Evolutionary conservation across 1,140 invertebrate species (phyloP), one percentile per base, ranked within the genome.

Genomic region (Macrocentrus cingulum): DNA sequence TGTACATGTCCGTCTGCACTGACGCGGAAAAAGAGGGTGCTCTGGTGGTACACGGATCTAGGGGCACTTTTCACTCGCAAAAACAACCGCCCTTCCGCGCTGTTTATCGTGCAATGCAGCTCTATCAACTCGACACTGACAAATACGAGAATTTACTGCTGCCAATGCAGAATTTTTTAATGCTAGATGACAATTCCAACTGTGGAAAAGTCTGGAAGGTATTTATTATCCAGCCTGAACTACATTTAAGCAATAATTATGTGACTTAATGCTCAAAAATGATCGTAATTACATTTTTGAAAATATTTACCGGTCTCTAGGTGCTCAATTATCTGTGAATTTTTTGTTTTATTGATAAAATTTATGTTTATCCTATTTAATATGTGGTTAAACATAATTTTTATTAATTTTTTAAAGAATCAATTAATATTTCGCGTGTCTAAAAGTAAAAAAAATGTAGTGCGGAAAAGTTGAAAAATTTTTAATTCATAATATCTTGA

Each of bases 51-150:
- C 95, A 98, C 77, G 95, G 94, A 2, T 95, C 91, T 62, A 80
- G 94, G 52, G 85, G 88, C 8, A 89, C 88, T 22, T 96, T 96
- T 76, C 91, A 94, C 70, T 88, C 86, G 3, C 81, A 87, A 32
- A 95, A 94, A 75, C 91, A 97, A 66, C 92, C 92, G 1, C 85
- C 91, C 0, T 97, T 97, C 70, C 85, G 86, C 73, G 87, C 88
- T 32, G 82, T 93, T 23, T 93, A 88, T 70, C 71, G 78, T 60
- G 83, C 88, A 1, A 86, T 93, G 79, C 83, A 88, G 74, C 82
- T 88, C 64, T 84, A 81, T 68, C 75, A 80, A 48, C 55, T 84
- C 8, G 77, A 72, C 4, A 75, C 71, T 2, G 77, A 81, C 63
- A 69, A 75, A 0, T 80, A 80, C 44, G 69, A 66, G 7, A 74